phyloP scores from a whole-genome alignment of 1,140 invertebrate genomes.

The Drosophila tsacasi region DNA sequence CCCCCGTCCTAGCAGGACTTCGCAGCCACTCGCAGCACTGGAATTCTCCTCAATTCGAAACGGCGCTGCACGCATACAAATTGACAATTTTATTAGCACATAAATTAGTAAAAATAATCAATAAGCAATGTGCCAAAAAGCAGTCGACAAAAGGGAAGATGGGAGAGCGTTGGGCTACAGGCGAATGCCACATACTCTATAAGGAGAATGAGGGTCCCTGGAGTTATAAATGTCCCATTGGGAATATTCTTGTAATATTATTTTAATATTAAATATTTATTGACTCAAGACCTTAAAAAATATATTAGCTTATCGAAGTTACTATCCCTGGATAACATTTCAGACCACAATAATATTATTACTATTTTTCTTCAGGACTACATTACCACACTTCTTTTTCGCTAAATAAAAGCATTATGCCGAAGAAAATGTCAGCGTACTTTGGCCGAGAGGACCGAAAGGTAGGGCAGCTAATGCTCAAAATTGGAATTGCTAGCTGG shows the following conservation, averaged over 20 bases:
- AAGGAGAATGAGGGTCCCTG: too few relatives aligned
- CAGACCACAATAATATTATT: neutral
- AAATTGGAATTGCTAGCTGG: slow-evolving; percentile 48
- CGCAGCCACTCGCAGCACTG: slow-evolving; percentile 24
- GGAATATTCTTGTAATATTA: too few relatives aligned
- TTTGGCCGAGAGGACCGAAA: neutral
- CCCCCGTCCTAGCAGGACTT: slow-evolving; percentile 17
- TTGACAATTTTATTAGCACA: slow-evolving; percentile 82
- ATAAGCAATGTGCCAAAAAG: slow-evolving; percentile 79
- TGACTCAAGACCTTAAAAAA: neutral
- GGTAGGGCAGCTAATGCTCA: slow-evolving; percentile 46
- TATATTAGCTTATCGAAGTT: neutral
- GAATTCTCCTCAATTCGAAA: slow-evolving; percentile 44
- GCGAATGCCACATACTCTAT: slow-evolving; percentile 23
- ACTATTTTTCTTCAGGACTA: neutral
- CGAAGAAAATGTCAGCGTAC: neutral
- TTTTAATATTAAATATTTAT: too few relatives aligned
- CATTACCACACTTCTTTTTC: neutral
- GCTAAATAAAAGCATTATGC: neutral
- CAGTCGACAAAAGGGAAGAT: slow-evolving; percentile 33
- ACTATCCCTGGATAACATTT: neutral
- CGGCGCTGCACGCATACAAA: slow-evolving; percentile 71
- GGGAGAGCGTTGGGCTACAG: neutral
- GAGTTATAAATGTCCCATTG: neutral
- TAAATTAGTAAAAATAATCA: slow-evolving; percentile 82